Evolutionary conservation across 2,888 invertebrate species (phyloP), one percentile per base, ranked within the genome.

Genomic region (Catocala sponsa): DNA sequence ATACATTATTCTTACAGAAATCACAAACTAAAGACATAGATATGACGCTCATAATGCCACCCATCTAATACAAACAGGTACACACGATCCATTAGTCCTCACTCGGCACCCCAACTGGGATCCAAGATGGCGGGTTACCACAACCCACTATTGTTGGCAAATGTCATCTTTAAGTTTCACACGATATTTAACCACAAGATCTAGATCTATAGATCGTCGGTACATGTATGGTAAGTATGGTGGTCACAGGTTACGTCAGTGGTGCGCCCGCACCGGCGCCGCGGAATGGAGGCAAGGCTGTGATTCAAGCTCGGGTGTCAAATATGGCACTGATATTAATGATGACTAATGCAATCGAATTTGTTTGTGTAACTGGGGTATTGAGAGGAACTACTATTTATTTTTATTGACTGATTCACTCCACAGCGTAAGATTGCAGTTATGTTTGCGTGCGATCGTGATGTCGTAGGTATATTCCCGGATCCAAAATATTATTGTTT

Each of bases 211-310:
- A 33, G 48, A 15, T 15, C 6, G 5, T 33, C 33, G 32, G 25
- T 47, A 47, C 25, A 47, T 47, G 47, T 47, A 47, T 6, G 25
- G 32, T 32, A 38, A 7, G 35, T 33, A 49, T 33, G 25, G 9
- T 32, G 44, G n/a, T 46, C 12, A 33, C n/a, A 10, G 38, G 46
- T 55, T 58, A 47, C 58, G 58, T 52, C 47, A 52, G n/a, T 38
- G 44, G 44, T 44, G 44, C 44, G 44, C 44, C 44, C 11, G 35
- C 57, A 35, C 51, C n/a, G 50, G 15, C n/a, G 15, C 42, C 49
- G 12, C 43, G 35, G n/a, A 32, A 11, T 10, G 11, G 10, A 25
- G 9, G 32, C 12, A 41, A 41, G 6, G 10, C 12, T 50, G 0
- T 44, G 58, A 58, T 13, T 52, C 46, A 58, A 32, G 4, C 9